Base-by-base conservation (phyloP, 2,113 vertebrate species). In the Tor tambroides region DNA sequence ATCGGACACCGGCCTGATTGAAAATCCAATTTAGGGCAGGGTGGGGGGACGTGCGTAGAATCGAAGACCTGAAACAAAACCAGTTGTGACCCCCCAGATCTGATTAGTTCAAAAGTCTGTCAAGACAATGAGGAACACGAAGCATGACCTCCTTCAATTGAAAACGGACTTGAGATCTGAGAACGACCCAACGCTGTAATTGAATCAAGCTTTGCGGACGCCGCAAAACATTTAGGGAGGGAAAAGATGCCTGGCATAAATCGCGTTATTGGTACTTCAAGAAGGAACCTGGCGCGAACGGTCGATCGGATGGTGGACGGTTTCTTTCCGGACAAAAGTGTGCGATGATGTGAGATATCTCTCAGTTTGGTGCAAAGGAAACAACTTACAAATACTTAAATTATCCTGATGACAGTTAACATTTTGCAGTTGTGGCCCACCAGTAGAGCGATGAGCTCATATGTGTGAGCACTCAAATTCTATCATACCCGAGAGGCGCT, bases 71-170 rank as follows among this genome's bases (percentile, higher is more conserved):
- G 88, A 92, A 91, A 90, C 92, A 94, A 94, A 96, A 95, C 92
- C 94, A 93, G 91, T 92, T 91, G 91, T 95, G 94, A 95, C 93
- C 94, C 86, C 90, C 88, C 91, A 94, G 92, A 95, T 94, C 93
- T 93, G 93, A 95, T 95, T 95, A 94, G 91, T 87, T 86, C 85
- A 88, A 71, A 88, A 89, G 78, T 86, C 87, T 90, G 88, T 90
- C 94, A 94, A 93, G 94, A 95, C 94, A 94, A 94, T 93, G 91
- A 92, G 89, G 93, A 95, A 94, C 91, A 93, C 90, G 91, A 95
- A 94, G 94, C 93, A 94, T 93, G 94, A 95, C 94, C 95, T 93
- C 91, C 90, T 92, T 92, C 93, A 93, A 95, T 95, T 95, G 94
- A 94, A 96, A 95, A 94, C 90, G 93, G 94, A 94, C 94, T 92